phyloP scores from a whole-genome alignment of 2,113 vertebrate genomes.

The Albula goreensis region DNA sequence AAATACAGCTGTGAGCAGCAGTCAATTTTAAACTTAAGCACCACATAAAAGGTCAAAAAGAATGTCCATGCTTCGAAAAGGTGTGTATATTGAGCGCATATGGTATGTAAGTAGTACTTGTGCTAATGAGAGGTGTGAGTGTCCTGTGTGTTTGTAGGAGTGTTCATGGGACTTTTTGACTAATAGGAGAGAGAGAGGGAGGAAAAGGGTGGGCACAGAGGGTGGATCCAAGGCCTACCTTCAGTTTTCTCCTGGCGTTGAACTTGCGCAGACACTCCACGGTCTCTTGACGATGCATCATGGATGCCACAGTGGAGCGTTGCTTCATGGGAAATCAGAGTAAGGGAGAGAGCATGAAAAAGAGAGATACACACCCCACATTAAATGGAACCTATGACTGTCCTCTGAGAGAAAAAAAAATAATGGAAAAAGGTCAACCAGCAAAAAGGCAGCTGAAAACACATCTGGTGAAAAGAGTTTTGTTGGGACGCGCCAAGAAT shows the following conservation, averaged over 20 bases:
- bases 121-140: not conserved
- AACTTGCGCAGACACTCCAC: constrained; percentile 98
- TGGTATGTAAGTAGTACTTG: no score
- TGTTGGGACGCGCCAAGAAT: not conserved
- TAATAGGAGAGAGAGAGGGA: not conserved
- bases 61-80: no score
- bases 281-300: constrained; percentile 99
- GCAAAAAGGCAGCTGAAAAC: not conserved
- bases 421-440: not conserved
- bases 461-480: not conserved
- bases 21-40: no score
- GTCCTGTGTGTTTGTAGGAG: not conserved
- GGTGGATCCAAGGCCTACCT: constrained; percentile 67
- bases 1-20: no score
- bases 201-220: constrained; percentile 41
- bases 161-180: not conserved
- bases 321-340: constrained; percentile 71
- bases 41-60: no score
- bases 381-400: not conserved
- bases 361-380: not conserved
- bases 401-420: not conserved
- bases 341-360: not conserved
- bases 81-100: no score
- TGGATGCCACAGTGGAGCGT: constrained; percentile 97
- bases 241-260: constrained; percentile 96